A percentile compares a stretch with the other conserved stretches of the same genome.
Evolutionary conservation across 37 sponge, comb jelly and placozoan species (phyloP).

Genomic region (Lycopodina hypogea): DNA sequence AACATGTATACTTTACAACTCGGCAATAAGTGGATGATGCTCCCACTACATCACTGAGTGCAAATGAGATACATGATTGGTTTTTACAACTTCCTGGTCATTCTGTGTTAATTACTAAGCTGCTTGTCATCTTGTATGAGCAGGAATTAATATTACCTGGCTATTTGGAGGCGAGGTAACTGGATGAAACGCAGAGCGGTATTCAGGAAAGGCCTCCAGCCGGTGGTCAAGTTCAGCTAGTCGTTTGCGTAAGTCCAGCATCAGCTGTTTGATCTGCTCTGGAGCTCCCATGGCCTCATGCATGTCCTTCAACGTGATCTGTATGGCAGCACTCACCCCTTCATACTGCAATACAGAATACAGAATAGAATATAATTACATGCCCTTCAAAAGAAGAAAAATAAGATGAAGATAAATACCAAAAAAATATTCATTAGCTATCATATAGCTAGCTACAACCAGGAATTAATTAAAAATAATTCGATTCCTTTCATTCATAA

Average conservation of each 20-base stretch:
- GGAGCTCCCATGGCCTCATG: constrained; percentile 5
- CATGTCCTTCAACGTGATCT: background rate
- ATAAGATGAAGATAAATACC: background rate
- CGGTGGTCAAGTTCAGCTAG: constrained; percentile 8
- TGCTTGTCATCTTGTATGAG: too few relatives aligned
- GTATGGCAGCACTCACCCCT: background rate
- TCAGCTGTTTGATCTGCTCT: background rate
- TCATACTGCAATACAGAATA: too few relatives aligned
- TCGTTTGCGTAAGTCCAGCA: background rate
- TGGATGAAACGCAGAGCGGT: background rate
- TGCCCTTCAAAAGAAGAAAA: background rate
- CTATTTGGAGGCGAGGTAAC: constrained; percentile 6
- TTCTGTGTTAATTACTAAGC: too few relatives aligned
- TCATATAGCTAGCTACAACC: too few relatives aligned
- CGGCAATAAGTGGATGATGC: background rate
- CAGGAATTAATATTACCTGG: too few relatives aligned
- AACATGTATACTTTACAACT: background rate
- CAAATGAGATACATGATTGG: too few relatives aligned
- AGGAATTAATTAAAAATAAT: too few relatives aligned
- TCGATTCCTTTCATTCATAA: too few relatives aligned
- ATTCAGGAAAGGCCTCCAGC: background rate
- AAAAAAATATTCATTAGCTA: too few relatives aligned
- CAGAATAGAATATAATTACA: background rate
- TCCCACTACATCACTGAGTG: background rate
- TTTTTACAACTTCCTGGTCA: too few relatives aligned